Conservation (phyloP, 2,113 vertebrate species). For the Hippocampus mohnikei region DNA sequence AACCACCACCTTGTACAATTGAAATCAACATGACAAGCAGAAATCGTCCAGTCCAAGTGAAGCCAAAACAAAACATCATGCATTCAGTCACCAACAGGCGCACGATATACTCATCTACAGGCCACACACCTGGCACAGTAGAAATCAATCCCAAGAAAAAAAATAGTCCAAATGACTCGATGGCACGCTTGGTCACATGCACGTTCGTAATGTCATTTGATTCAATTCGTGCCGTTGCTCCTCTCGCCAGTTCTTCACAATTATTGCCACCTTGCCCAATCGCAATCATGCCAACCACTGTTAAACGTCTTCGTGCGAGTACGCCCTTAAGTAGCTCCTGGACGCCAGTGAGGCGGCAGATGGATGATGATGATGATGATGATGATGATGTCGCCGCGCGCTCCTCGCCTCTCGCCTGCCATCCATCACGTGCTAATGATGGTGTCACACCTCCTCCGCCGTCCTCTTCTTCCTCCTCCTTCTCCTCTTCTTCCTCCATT, state of each 20-base stretch:
- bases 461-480: constrained; percentile 56
- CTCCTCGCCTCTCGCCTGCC: constrained; percentile 61
- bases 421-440: constrained; percentile 74
- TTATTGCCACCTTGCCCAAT: not conserved
- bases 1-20: too few species aligned
- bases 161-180: too few species aligned
- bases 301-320: not conserved
- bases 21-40: too few species aligned
- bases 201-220: not conserved
- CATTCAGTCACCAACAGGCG: too few species aligned
- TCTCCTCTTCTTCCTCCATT: constrained; percentile 56
- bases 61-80: too few species aligned
- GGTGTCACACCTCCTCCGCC: constrained; percentile 70
- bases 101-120: too few species aligned
- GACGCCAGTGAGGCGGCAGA: constrained; percentile 60
- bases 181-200: not conserved
- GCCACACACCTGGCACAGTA: too few species aligned
- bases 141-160: too few species aligned
- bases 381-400: constrained; percentile 16
- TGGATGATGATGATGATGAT: constrained; percentile 66
- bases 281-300: not conserved
- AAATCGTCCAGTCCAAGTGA: too few species aligned
- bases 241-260: not conserved
- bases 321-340: constrained; percentile 42
- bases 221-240: not conserved